Percentiles rank a stretch among this genome's conserved stretches.
Evolutionary conservation across 2,888 invertebrate species (phyloP).

Genomic region (Volucella zonaria): DNA sequence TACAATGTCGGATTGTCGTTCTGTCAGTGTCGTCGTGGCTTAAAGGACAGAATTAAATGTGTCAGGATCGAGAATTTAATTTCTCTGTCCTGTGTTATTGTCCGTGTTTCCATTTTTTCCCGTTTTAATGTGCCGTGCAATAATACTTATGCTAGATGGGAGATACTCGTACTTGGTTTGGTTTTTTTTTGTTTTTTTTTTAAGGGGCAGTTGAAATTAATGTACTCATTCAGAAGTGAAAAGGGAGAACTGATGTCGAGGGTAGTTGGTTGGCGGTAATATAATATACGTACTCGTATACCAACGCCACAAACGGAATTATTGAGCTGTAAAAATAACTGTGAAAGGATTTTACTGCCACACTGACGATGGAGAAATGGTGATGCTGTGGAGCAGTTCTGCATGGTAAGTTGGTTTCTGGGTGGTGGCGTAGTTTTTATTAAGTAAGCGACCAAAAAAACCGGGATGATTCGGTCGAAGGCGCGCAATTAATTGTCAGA

Average conservation of each 20-base stretch:
- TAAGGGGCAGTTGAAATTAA: conserved; percentile 51
- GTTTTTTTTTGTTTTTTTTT: conserved; percentile 18
- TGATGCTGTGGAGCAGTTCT: conserved; percentile 36
- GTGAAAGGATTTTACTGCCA: conserved; percentile 57
- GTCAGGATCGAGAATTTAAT: conserved; percentile 69
- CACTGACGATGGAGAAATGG: background rate
- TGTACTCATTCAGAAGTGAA: conserved; percentile 49
- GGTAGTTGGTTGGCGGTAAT: conserved; percentile 39
- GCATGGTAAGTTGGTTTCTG: conserved; percentile 52
- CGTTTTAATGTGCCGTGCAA: background rate
- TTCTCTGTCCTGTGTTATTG: conserved; percentile 46
- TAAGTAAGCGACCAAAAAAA: conserved; percentile 59
- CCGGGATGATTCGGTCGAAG: conserved; percentile 49
- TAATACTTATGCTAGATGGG: background rate
- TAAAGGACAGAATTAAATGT: conserved; percentile 53
- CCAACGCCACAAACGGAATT: conserved; percentile 62
- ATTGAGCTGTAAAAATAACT: conserved; percentile 70
- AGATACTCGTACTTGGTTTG: conserved; percentile 20
- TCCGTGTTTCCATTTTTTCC: conserved; percentile 18
- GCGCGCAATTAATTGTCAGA: conserved; percentile 65
- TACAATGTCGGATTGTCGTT: conserved; percentile 10
- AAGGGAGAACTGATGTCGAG: conserved; percentile 1
- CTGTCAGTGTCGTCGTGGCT: conserved; percentile 12
- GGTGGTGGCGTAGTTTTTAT: conserved; percentile 53
- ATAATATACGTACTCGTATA: conserved; percentile 12